Evolutionary conservation across 2,797 vertebrate genomes (phyloP).

Genomic region (Anabacerthia variegaticeps): DNA sequence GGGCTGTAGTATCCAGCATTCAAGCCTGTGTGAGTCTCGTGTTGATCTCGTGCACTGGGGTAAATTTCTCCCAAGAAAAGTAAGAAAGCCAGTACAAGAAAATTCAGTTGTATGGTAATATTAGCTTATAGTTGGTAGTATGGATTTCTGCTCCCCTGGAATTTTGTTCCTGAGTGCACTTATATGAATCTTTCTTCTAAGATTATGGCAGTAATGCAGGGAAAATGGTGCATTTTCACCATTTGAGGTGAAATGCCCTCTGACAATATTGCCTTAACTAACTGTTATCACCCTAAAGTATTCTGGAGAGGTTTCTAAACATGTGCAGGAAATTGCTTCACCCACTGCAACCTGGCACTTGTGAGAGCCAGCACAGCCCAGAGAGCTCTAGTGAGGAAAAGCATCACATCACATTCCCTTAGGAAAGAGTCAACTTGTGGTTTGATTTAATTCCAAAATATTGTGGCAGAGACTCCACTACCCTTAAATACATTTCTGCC

Average conservation of each 20-base stretch:
- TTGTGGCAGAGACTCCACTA: not conserved
- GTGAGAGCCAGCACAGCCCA: not conserved
- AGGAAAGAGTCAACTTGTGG: not conserved
- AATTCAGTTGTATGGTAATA: not conserved
- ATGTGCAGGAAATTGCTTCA: not conserved
- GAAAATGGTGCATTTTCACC: not conserved
- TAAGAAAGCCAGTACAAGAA: not conserved
- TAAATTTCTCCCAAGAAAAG: not conserved
- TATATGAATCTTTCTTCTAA: not conserved
- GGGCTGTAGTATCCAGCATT: not conserved
- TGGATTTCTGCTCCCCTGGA: not conserved
- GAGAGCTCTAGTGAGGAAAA: not conserved
- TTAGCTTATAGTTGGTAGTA: not conserved
- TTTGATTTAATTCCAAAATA: constrained; percentile 14
- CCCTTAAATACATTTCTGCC: not conserved
- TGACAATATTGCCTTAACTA: not conserved
- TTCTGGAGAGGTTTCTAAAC: not conserved
- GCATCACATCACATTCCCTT: not conserved
- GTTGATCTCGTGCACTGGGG: not conserved
- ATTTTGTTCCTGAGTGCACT: not conserved
- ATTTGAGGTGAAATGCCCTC: not conserved
- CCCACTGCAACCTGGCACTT: not conserved
- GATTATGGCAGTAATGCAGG: not conserved
- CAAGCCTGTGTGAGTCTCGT: not conserved
- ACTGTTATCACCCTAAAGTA: not conserved